These are phyloP conservation scores for Corydoras sp. DNA, from an alignment of 2,113 vertebrate species.

Conservation along the genomic window DNA sequence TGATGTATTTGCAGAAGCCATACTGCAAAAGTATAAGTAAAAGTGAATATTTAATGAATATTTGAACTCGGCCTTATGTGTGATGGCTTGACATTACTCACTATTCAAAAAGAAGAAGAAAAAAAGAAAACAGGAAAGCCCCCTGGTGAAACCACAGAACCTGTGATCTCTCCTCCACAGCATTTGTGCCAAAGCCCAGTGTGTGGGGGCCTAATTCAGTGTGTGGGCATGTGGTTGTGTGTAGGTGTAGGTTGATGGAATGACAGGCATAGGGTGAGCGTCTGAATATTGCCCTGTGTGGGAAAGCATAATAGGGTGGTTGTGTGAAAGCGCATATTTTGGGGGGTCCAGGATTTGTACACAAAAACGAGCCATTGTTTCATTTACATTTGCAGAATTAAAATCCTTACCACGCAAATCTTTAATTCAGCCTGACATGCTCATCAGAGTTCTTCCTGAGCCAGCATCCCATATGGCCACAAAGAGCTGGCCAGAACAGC, in stretches of 20 bases:
- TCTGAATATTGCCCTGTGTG: constrained; percentile 28
- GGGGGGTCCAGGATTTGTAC: background rate
- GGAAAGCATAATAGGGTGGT: constrained; percentile 19
- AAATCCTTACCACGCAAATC: constrained; percentile 50
- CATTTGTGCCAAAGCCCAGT: constrained; percentile 43
- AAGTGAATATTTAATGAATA: background rate
- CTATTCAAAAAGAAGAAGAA: background rate
- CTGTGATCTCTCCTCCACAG: constrained; percentile 13
- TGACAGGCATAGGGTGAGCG: constrained; percentile 35
- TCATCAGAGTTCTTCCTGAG: constrained; percentile 39
- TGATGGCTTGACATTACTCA: constrained; percentile 18
- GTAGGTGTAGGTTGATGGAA: constrained; percentile 40
- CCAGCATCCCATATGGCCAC: constrained; percentile 58
- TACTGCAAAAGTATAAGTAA: background rate
- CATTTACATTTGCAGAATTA: constrained; percentile 29
- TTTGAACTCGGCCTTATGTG: background rate
- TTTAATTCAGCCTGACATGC: constrained; percentile 16
- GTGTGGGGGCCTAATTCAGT: constrained; percentile 38
- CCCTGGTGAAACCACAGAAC: constrained; percentile 16
- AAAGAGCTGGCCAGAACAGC: constrained; percentile 46
- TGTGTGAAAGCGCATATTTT: background rate
- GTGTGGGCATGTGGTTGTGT: constrained; percentile 41
- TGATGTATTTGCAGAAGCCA: background rate
- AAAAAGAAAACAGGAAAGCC: constrained; percentile 36
- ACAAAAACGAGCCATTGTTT: background rate